phyloP scores from a whole-genome alignment of 2,113 vertebrate genomes.

The Strix aluco region DNA sequence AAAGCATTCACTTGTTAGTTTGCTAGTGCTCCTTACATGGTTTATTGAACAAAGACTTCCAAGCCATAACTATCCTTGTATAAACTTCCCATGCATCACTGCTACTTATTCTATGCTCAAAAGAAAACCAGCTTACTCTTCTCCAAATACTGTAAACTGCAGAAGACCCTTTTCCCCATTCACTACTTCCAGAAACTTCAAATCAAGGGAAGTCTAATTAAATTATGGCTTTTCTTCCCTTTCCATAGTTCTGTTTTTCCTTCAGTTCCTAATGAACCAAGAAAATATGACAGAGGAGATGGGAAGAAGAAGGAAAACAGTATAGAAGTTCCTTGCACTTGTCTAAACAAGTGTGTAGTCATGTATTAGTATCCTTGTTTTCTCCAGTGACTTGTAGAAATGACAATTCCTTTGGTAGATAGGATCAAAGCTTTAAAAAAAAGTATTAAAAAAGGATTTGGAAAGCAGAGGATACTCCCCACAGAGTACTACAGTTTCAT shows the following conservation, averaged over 20 bases:
- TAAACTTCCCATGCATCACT: not conserved
- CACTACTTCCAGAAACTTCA: not conserved
- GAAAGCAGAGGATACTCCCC: not conserved
- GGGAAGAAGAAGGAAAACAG: not conserved
- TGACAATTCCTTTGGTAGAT: not conserved
- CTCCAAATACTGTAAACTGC: not conserved
- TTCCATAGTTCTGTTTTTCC: not conserved
- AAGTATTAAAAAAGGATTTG: conserved; percentile 7
- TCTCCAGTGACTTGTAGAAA: not conserved
- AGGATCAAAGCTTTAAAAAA: not conserved
- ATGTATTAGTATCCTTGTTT: not conserved
- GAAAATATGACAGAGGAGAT: not conserved
- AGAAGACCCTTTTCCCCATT: not conserved
- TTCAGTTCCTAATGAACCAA: not conserved
- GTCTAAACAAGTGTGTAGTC: not conserved
- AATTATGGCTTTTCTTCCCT: not conserved
- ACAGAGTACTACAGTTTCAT: not conserved
- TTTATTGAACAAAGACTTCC: not conserved
- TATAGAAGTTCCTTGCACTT: not conserved
- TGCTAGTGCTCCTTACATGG: not conserved
- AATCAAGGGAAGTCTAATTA: not conserved
- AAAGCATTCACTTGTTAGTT: not conserved
- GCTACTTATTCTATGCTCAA: not conserved
- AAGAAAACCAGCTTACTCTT: not conserved
- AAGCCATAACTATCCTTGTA: not conserved